phyloP scores from a whole-genome alignment of 2,113 vertebrate species.

The Octodon degus region DNA sequence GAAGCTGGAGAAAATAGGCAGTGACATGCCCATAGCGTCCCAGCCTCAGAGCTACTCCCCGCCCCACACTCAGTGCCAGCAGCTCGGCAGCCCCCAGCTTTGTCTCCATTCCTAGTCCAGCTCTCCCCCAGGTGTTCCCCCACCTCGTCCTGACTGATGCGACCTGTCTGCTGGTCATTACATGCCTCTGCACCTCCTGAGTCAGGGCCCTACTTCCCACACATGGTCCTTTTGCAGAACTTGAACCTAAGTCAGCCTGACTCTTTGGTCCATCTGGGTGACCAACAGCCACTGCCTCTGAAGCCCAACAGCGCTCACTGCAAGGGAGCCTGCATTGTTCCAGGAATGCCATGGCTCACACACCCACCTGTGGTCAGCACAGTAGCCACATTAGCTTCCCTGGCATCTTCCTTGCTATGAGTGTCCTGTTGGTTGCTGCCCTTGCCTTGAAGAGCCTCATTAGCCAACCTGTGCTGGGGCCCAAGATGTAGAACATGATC shows the following conservation, averaged over 20 bases:
- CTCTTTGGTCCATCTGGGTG: neutral
- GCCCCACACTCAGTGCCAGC: neutral
- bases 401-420: neutral
- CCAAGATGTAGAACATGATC: rapidly evolving
- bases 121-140: neutral
- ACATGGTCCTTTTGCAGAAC: neutral
- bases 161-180: neutral
- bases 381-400: rapidly evolving
- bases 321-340: rapidly evolving
- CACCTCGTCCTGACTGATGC: neutral
- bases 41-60: neutral
- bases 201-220: too few species aligned
- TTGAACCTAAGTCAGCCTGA: neutral
- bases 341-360: rapidly evolving
- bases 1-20: neutral
- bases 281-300: neutral
- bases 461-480: neutral
- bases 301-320: neutral
- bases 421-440: neutral
- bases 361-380: rapidly evolving
- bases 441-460: neutral
- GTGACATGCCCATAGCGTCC: too few species aligned
- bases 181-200: neutral
- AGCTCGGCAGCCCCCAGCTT: neutral
- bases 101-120: neutral